Base-by-base conservation (phyloP, 2,888 invertebrate species). In the Nematopogon swammerdamellus region DNA sequence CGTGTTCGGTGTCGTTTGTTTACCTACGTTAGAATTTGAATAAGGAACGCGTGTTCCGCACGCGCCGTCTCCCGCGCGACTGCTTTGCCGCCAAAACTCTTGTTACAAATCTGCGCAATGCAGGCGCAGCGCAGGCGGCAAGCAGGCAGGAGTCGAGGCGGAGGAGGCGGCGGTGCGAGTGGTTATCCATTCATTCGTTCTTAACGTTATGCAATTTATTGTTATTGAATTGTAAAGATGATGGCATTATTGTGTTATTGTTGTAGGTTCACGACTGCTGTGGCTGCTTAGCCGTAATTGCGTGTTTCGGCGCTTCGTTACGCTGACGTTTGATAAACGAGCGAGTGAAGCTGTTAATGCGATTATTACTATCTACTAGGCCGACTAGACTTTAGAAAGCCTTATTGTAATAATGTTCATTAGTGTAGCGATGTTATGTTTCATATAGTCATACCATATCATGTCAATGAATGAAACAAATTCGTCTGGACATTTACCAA, bases 51-150 rank as follows among this genome's bases (percentile, higher is more conserved):
- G 79, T 76, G 79, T 63, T 60, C 68, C 75, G 71, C 73, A 68
- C 73, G 72, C 76, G 74, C 73, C 66, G 69, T 63, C 65, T 67
- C 63, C 62, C 63, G 63, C 67, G 62, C 60, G 63, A 76, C 76
- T 77, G 69, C 64, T 71, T 77, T 77, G 72, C 70, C 76, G 76
- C 75, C 74, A 72, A 72, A 74, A 71, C 60, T 36, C 11, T 36
- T 25, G 25, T 3, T 14, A 14, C 36, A 36, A 36, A 36, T 36
- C 36, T 25, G 25, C 25, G 25, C 25, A 6, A 4, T 25, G 5
- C 25, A 6, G 25, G 25, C 25, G 4, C 3, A 8, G 8, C 36
- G 36, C 11, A 25, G 25, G 5, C 25, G 63, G 65, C 59, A 63
- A 60, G 60, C 63, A 65, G 67, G 68, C 69, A 66, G 62, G 66